Evolutionary conservation across 1,140 invertebrate species (phyloP), one percentile per base, ranked within the genome.

Genomic region (Caenorhabditis remanei): DNA sequence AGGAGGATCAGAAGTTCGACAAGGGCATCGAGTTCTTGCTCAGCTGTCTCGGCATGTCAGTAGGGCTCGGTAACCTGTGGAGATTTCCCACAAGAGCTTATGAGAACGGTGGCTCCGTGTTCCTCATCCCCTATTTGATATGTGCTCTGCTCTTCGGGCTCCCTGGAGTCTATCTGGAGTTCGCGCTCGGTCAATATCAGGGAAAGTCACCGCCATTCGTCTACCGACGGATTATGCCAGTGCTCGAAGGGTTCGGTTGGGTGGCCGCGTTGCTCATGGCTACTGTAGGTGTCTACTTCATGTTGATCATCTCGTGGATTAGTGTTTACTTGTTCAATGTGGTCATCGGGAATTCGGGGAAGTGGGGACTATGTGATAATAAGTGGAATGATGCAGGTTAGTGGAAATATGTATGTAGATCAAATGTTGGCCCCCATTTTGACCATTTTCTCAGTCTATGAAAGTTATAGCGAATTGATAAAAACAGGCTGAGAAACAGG

Each of bases 221-320:
- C n/a, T 63, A 21, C 61, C 8, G 61, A 32, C 21, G 61, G 21
- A 63, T 63, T 32, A 63, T 63, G 61, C 61, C 61, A 11, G 5
- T 63, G 3, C 24, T 63, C 1, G 61, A 63, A 40, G 61, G 61
- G 1, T 19, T 63, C 13, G 61, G 61, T 32, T 63, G 61, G 61
- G n/a, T 63, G 6, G 61, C 19, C 2, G 61, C n/a, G 21, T 8
- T 21, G 24, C 8, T 21, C 8, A 21, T 19, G 7, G 7, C n/a
- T 32, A 21, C 19, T 1, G 43, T 63, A 13, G 8, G 97, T n/a
- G 94, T 98, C 71, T 98, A 99, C 93, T 99, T 98, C 93, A 99
- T 98, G 93, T 97, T 97, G 21, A 98, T 99, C 90, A 97, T 99
- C 85, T 97, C 96, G 24, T 98, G 97, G 97, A 98, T 97, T 91